Evolutionary conservation across 2,113 vertebrate genomes (phyloP), one percentile per base, ranked within the genome.

Genomic region (cat (Felis catus)): DNA sequence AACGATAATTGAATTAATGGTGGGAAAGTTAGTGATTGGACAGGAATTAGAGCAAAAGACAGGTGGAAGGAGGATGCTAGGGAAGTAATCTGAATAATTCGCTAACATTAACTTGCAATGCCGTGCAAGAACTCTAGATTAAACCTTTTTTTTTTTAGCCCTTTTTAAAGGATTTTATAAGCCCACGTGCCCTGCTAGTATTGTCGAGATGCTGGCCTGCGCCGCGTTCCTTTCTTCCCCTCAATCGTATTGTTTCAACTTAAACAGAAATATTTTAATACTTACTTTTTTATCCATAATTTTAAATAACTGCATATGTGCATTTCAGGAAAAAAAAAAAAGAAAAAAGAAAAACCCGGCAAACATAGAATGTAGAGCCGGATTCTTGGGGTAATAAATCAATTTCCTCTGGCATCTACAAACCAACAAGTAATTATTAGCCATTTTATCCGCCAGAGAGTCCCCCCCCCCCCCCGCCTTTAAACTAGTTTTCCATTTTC

Each of bases 361-460:
- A 84, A 92, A 13, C 71, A 33, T 10, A 94, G 36, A 94, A 48
- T 55, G 78, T 16, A 63, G 29, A 81, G 80, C 51, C 95, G 84
- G 74, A 89, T 94, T 89, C 63, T 96, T 94, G 70, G 65, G 83
- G 33, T 83, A 97, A 94, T 76, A 89, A 91, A 93, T 96, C 65
- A 95, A 7, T 97, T 92, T 97, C 87, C 65, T 95, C 58, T 27
- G 25, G 41, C 83, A 92, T 95, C 70, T 78, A 80, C 61, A 89
- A 94, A 95, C 94, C 88, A 94, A 65, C 82, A 95, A 91, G 70
- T 89, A 95, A 95, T 96, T 91, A 96, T 88, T 85, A 94, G 80
- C 91, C 87, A 90, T 94, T 96, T 88, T 89, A 58, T 79, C 66
- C 58, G 63, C 70, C 80, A 78, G 96, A 80, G n/a, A 87, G 41